Percentiles rank a stretch among this genome's conserved stretches.
phyloP scores from a whole-genome alignment of 2,797 vertebrate genomes.

The Trematomus bernacchii region DNA sequence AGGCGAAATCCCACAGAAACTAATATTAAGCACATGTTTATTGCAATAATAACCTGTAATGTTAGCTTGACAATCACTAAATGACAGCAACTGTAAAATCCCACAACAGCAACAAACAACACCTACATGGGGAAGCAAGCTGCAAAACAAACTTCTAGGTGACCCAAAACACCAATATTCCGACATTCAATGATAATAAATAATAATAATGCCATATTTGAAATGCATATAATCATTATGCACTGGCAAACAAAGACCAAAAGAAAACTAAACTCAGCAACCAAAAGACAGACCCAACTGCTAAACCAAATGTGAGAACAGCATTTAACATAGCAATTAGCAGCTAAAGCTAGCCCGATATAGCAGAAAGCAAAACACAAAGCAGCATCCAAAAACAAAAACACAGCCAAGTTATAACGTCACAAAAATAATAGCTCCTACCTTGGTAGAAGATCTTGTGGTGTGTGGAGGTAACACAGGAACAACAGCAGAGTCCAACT shows the following conservation, averaged over 20 bases:
- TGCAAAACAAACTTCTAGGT: neutral
- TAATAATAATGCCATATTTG: neutral
- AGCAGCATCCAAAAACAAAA: conserved; percentile 3
- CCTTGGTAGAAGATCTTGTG: neutral
- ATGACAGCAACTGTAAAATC: neutral
- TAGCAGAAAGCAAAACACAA: neutral
- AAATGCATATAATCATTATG: neutral
- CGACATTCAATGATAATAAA: neutral
- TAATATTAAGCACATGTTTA: neutral
- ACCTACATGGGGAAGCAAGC: neutral
- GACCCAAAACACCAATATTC: neutral
- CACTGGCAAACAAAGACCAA: neutral
- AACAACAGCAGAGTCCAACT: neutral
- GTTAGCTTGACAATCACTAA: neutral
- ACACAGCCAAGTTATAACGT: neutral
- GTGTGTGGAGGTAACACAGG: neutral
- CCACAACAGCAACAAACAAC: neutral
- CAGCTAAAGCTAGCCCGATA: neutral
- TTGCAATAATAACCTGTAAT: neutral
- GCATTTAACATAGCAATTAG: conserved; percentile 6
- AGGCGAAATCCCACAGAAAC: neutral
- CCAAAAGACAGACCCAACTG: no score
- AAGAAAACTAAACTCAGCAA: neutral
- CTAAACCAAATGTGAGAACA: neutral
- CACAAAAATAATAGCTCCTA: neutral